Conservation (phyloP, 2,113 vertebrate genomes). For the Promerops cafer region DNA sequence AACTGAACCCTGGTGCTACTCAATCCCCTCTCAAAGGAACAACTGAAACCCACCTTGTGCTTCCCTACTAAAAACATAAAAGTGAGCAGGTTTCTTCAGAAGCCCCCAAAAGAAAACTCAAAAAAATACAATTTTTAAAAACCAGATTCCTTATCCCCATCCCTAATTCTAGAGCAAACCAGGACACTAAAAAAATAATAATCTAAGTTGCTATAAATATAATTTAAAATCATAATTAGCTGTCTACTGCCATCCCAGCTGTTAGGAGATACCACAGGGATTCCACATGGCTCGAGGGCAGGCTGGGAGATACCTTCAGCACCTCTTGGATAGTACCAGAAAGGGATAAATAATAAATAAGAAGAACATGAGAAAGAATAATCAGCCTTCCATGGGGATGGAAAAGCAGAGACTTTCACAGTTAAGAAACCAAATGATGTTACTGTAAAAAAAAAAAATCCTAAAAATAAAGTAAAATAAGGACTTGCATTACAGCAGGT, state of each 20-base stretch:
- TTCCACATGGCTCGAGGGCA: not conserved
- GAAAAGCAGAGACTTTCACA: constrained; percentile 23
- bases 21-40: not conserved
- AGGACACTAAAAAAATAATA: not conserved
- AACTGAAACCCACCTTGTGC: not conserved
- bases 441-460: not conserved
- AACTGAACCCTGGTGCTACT: not conserved
- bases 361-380: not conserved
- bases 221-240: constrained; percentile 5
- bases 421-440: not conserved
- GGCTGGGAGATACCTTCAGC: not conserved
- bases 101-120: not conserved
- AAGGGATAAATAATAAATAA: constrained; percentile 38
- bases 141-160: not conserved
- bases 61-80: not conserved
- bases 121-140: not conserved
- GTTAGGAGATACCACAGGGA: not conserved
- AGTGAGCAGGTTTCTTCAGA: not conserved
- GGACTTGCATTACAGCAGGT: not conserved
- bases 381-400: not conserved
- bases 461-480: not conserved
- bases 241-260: not conserved
- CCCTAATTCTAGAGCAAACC: not conserved
- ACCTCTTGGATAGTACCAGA: not conserved
- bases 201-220: not conserved